Evolutionary conservation across 2,797 vertebrate genomes (phyloP), one percentile per base, ranked within the genome.

Genomic region (Threskiornis aethiopicus): DNA sequence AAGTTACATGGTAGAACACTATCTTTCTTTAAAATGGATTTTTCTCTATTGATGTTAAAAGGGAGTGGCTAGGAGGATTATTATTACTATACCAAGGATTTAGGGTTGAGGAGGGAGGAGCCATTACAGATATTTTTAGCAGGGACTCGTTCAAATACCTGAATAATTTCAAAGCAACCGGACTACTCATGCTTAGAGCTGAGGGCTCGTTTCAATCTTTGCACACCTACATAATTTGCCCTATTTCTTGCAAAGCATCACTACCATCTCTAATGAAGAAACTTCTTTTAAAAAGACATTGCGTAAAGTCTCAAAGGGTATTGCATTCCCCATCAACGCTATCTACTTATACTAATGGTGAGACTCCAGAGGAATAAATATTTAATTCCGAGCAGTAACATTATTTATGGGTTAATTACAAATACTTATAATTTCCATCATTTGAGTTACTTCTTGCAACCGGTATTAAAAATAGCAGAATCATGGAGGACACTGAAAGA

Each of bases 331-430:
- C 85, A 69, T 44, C 71, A 91, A 33, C 31, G 35, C 61, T 19
- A 20, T 22, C 42, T 66, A 25, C 72, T 72, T 39, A n/a, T 4
- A 25, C n/a, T 70, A 66, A 62, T 8, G 24, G n/a, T 10, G 8
- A 37, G 44, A n/a, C n/a, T 54, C 64, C 44, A 75, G 47, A 67
- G 44, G 46, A 92, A 87, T 72, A 77, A 71, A 67, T 77, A 89
- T 62, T 90, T 97, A 80, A 96, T 92, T 78, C 29, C 46, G 62
- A 16, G 3, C 25, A 70, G n/a, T 52, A 71, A 42, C 59, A 24
- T 39, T 65, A 80, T 92, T 93, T 73, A 82, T 47, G 70, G 29
- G 29, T 81, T 95, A 95, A 78, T 88, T 86, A 79, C 61, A 90
- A 90, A 72, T 26, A 33, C 3, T 4, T 41, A 18, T 1, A 1